phyloP scores from a whole-genome alignment of 1,140 invertebrate genomes.

The Tetramorium alpestre region DNA sequence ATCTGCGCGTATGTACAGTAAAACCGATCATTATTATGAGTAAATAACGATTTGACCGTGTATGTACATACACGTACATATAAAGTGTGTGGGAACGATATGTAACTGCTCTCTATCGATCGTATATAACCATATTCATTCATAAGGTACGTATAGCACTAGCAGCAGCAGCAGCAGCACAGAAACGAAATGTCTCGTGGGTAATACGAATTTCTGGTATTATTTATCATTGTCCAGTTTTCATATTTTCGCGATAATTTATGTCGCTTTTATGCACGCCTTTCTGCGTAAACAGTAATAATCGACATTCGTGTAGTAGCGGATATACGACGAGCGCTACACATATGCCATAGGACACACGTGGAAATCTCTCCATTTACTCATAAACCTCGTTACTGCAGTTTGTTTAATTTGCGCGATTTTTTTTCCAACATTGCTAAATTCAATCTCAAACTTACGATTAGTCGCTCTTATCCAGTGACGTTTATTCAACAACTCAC shows the following conservation, averaged over 20 bases:
- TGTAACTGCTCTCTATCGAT: constrained; percentile 48
- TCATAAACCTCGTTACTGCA: background rate
- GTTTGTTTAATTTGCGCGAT: background rate
- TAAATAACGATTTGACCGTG: constrained; percentile 67
- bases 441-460: background rate
- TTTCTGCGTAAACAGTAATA: constrained; percentile 29
- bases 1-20: constrained; percentile 26
- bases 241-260: constrained; percentile 47
- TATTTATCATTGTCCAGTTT: constrained; percentile 60
- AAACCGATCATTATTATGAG: constrained; percentile 58
- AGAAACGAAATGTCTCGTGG: constrained; percentile 58
- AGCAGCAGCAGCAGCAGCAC: constrained; percentile 1
- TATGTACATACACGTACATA: constrained; percentile 42
- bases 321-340: background rate
- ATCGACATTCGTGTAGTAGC: constrained; percentile 30
- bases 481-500: background rate
- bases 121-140: constrained; percentile 65
- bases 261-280: constrained; percentile 26
- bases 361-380: background rate
- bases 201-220: constrained; percentile 48
- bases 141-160: constrained; percentile 58
- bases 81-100: constrained; percentile 18
- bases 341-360: background rate
- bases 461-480: background rate
- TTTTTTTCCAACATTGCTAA: background rate